phyloP scores from a whole-genome alignment of 2,888 invertebrate species.

The Peribatodes rhomboidaria region DNA sequence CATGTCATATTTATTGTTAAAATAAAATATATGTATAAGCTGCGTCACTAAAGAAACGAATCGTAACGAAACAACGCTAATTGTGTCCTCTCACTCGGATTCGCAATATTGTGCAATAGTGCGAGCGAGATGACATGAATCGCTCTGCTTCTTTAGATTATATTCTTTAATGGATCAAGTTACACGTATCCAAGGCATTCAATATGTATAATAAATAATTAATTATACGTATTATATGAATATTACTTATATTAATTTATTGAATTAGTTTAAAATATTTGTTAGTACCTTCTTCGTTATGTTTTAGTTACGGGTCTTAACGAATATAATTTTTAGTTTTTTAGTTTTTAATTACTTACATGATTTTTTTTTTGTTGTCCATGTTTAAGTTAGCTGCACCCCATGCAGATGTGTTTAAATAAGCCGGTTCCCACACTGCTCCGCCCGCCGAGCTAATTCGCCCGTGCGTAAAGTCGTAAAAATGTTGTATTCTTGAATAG shows the following conservation, averaged over 20 bases:
- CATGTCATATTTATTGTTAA: background rate
- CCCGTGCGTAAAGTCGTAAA: too few species aligned
- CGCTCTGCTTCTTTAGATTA: too few species aligned
- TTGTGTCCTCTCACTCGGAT: too few species aligned
- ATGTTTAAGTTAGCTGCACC: slow-evolving; percentile 19
- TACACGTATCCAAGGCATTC: background rate
- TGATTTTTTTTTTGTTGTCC: slow-evolving; percentile 12
- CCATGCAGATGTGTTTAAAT: slow-evolving; percentile 35
- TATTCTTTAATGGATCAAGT: too few species aligned
- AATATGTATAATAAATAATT: background rate
- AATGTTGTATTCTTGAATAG: too few species aligned
- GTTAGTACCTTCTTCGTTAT: slow-evolving; percentile 25
- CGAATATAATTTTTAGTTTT: slow-evolving; percentile 24
- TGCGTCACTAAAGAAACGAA: too few species aligned
- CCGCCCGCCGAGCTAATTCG: too few species aligned
- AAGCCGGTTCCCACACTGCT: too few species aligned
- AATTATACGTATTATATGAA: background rate
- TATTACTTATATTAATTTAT: slow-evolving; percentile 26
- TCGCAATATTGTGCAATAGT: too few species aligned
- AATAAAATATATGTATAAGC: too few species aligned
- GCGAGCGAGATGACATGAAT: too few species aligned
- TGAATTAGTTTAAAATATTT: slow-evolving; percentile 16
- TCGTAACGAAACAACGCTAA: too few species aligned
- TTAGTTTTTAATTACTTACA: slow-evolving; percentile 11
- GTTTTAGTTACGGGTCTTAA: slow-evolving; percentile 36